Evolutionary conservation across 1,140 invertebrate genomes (phyloP).

Genomic region (Gonatopus flavifemur): DNA sequence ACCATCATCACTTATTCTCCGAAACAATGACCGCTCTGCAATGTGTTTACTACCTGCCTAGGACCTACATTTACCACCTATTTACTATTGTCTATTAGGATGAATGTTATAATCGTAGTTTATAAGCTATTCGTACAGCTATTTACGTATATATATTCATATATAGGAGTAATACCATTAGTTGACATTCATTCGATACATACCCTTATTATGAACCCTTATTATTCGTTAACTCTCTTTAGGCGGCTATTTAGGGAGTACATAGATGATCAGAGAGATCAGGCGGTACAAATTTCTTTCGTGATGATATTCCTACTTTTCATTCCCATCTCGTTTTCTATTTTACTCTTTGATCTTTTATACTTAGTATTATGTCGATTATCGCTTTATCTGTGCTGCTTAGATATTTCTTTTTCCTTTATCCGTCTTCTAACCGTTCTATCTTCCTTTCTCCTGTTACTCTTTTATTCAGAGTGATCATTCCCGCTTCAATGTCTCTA

Average conservation of each 20-base stretch:
- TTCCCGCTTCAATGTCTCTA: no score
- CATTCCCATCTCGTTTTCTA: no score
- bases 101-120: slow-evolving; percentile 60
- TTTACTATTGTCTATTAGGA: slow-evolving; percentile 56
- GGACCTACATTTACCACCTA: slow-evolving; percentile 49
- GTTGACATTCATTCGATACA: slow-evolving; percentile 57
- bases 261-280: slow-evolving; percentile 49
- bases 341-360: background rate
- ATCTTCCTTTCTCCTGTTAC: no score
- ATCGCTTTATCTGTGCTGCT: no score
- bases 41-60: slow-evolving; percentile 52
- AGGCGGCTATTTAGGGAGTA: slow-evolving; percentile 58
- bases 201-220: slow-evolving; percentile 50
- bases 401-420: no score
- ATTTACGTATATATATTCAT: slow-evolving; percentile 23
- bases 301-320: no score
- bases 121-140: slow-evolving; percentile 56
- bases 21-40: slow-evolving; percentile 44
- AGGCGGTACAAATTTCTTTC: no score
- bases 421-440: no score
- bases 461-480: no score
- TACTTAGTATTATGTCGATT: background rate
- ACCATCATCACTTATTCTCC: slow-evolving; percentile 22
- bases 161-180: slow-evolving; percentile 57
- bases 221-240: slow-evolving; percentile 43